These are phyloP conservation scores for Psix sp. DNA, from an alignment of 1,140 invertebrate species.

Conservation along the genomic window DNA sequence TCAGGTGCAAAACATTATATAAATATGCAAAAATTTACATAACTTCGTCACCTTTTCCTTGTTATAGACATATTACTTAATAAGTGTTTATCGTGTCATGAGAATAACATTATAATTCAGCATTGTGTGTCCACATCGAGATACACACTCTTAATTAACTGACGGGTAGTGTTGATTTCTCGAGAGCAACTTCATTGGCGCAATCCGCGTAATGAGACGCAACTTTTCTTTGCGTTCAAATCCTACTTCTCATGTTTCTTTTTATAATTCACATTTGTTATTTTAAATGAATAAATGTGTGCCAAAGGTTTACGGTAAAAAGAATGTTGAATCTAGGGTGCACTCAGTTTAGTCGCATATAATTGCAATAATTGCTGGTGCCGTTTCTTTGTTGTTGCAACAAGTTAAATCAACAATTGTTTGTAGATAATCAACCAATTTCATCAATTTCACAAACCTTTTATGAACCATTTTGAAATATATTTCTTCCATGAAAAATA, in stretches of 20 bases:
- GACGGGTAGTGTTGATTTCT: constrained; percentile 31
- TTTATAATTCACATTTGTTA: constrained; percentile 37
- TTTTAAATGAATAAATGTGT: constrained; percentile 45
- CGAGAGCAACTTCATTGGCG: constrained; percentile 18
- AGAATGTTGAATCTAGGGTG: constrained; percentile 19
- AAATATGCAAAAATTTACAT: constrained; percentile 28
- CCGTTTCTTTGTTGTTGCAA: constrained; percentile 20
- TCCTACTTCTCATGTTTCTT: constrained; percentile 44
- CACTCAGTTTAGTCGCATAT: constrained; percentile 10
- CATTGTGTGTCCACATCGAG: constrained; percentile 21
- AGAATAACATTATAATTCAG: constrained; percentile 34
- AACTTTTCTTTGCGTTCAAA: constrained; percentile 31
- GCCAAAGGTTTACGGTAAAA: constrained; percentile 37
- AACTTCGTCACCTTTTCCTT: constrained; percentile 41
- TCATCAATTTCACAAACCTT: neutral
- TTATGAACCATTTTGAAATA: constrained; percentile 27
- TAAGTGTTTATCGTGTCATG: constrained; percentile 41
- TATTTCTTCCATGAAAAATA: no score
- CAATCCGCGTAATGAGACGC: constrained; percentile 38
- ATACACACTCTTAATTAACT: constrained; percentile 35
- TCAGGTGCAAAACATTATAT: constrained; percentile 19
- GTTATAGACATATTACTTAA: constrained; percentile 36
- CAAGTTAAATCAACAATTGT: no score
- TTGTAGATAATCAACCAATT: neutral
- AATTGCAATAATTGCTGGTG: constrained; percentile 22